phyloP scores from a whole-genome alignment of 1,140 invertebrate genomes.

The Achatina immaculata region DNA sequence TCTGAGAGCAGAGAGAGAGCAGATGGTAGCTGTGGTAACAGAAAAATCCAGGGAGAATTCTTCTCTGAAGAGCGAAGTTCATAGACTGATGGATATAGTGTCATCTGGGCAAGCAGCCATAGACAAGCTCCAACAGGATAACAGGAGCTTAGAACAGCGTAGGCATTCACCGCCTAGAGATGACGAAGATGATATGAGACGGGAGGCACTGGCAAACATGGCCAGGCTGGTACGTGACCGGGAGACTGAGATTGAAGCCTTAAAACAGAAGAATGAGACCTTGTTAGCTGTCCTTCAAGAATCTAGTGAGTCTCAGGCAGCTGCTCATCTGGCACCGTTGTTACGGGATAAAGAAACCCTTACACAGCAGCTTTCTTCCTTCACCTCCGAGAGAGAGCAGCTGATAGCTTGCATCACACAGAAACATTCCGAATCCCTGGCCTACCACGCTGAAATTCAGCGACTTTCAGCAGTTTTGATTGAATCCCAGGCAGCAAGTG shows the following conservation, averaged over 20 bases:
- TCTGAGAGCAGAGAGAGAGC: slow-evolving; percentile 68
- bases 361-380: slow-evolving; percentile 60
- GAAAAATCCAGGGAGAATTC: slow-evolving; percentile 72
- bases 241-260: slow-evolving; percentile 72
- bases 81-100: slow-evolving; percentile 69
- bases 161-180: slow-evolving; percentile 38
- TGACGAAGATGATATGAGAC: slow-evolving; percentile 67
- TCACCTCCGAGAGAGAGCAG: slow-evolving; percentile 79
- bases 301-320: slow-evolving; percentile 46
- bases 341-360: slow-evolving; percentile 69
- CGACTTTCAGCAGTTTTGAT: slow-evolving; percentile 74
- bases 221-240: slow-evolving; percentile 71
- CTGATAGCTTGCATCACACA: slow-evolving; percentile 81
- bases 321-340: slow-evolving; percentile 56
- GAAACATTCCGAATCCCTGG: slow-evolving; percentile 86
- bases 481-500: slow-evolving; percentile 64
- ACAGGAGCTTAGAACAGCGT: slow-evolving; percentile 57
- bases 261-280: slow-evolving; percentile 70
- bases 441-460: slow-evolving; percentile 87
- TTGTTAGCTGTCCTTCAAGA: slow-evolving; percentile 70
- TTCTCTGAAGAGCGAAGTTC: slow-evolving; percentile 70
- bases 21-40: slow-evolving; percentile 70
- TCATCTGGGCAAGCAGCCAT: slow-evolving; percentile 68
- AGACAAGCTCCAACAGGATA: slow-evolving; percentile 69
- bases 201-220: slow-evolving; percentile 70